These are phyloP conservation scores for Lophura swinhoii DNA, from an alignment of 2,797 vertebrate species.

Conservation along the genomic window DNA sequence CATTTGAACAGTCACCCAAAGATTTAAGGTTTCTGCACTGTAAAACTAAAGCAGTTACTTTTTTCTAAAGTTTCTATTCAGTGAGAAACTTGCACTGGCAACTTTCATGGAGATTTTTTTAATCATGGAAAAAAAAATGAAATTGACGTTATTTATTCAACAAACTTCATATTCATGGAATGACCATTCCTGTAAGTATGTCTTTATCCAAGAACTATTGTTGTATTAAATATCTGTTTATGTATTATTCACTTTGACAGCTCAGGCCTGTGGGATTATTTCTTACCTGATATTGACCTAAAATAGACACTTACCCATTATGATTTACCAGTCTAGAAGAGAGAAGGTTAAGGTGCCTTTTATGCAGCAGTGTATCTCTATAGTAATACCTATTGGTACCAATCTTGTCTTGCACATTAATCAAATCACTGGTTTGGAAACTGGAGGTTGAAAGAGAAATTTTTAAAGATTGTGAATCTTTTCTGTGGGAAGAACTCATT, in stretches of 20 bases:
- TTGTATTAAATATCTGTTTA: not conserved
- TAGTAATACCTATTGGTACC: not conserved
- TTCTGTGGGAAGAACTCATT: not conserved
- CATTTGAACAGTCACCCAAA: not conserved
- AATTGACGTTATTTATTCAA: not conserved
- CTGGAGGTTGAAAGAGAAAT: not conserved
- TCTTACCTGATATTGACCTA: not conserved
- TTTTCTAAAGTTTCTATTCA: not conserved
- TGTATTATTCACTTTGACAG: not conserved
- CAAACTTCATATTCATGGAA: not conserved
- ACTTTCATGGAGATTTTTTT: not conserved
- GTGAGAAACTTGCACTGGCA: not conserved
- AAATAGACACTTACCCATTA: not conserved
- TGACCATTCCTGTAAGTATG: not conserved
- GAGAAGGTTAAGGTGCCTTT: not conserved
- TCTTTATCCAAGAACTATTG: not conserved
- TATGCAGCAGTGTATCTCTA: not conserved
- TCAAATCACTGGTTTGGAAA: conserved; percentile 22
- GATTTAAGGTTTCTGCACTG: not conserved
- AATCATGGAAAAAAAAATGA: not conserved
- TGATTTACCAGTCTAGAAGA: conserved; percentile 16
- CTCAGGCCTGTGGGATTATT: not conserved
- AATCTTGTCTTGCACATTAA: not conserved
- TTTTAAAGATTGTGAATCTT: not conserved
- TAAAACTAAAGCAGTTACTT: not conserved